Base-by-base conservation (phyloP, 2,113 vertebrate genomes). In the Chlorodrepanis virens region DNA sequence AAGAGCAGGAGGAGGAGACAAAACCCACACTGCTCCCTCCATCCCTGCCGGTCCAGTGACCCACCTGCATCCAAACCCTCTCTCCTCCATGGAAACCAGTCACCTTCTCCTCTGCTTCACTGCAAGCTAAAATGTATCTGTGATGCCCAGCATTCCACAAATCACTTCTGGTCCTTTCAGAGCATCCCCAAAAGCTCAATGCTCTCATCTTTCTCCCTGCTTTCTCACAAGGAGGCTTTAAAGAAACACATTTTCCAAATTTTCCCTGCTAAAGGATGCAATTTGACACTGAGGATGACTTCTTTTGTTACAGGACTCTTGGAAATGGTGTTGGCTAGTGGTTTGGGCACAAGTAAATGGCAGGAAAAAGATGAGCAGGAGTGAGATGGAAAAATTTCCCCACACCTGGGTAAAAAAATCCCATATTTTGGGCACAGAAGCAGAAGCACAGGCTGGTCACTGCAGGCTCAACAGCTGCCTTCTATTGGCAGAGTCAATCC, bases 11-110 rank as follows among this genome's bases (percentile, higher is more conserved):
- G 45, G 35, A 68, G 31, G 45, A 61, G 42, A 35, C 8, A 22
- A 42, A 11, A 77, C 3, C 5, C 10, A 0, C 2, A 0, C 42
- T 67, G 20, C 3, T 53, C 18, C 47, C 56, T 71, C 52, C 60
- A 92, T 24, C 28, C 39, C 25, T 74, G n/a, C 31, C n/a, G 0
- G 0, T 60, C 25, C 49, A 67, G 23, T 1, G 24, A 22, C 37
- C 3, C 49, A 22, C 10, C 68, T 61, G n/a, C 31, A 50, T 14
- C 35, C 68, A 83, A 52, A 69, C 21, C 31, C 24, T 47, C 37
- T 54, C 12, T 35, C 19, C 45, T 63, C 24, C 3, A 0, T 10
- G 23, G 39, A 83, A 47, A 37, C 25, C 52, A 49, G 19, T 12
- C 57, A 39, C 19, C 79, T 56, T 54, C 47, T 71, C 33, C 42